phyloP scores from a whole-genome alignment of 2,888 invertebrate species.

The Synanthedon tipuliformis region DNA sequence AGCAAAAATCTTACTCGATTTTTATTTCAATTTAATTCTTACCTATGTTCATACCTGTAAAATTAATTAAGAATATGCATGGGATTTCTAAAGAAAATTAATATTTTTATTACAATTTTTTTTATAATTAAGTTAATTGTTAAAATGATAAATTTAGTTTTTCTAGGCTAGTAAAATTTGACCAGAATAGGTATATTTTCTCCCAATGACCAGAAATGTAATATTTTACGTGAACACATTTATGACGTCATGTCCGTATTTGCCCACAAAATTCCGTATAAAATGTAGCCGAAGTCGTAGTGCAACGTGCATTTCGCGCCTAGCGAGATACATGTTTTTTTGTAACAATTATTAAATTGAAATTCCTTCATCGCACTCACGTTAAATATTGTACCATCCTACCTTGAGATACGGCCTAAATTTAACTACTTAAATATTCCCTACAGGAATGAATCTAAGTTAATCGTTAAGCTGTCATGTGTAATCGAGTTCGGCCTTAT shows the following conservation, averaged over 20 bases:
- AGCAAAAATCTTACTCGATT: too few species aligned
- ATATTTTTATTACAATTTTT: too few species aligned
- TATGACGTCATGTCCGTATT: slow-evolving; percentile 19
- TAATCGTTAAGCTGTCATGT: slow-evolving; percentile 34
- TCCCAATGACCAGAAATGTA: too few species aligned
- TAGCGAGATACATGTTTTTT: slow-evolving; percentile 54
- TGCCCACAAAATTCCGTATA: slow-evolving; percentile 36
- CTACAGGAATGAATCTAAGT: slow-evolving; percentile 49
- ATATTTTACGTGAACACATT: too few species aligned
- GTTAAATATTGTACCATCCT: slow-evolving; percentile 20
- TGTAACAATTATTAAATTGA: slow-evolving; percentile 52
- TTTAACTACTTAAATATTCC: slow-evolving; percentile 10
- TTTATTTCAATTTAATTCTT: too few species aligned
- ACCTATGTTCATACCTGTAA: too few species aligned
- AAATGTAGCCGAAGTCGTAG: slow-evolving; percentile 39
- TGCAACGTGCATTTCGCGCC: slow-evolving; percentile 64
- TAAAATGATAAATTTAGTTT: too few species aligned
- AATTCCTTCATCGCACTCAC: slow-evolving; percentile 32
- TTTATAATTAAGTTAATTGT: too few species aligned
- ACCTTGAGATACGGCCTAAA: slow-evolving; percentile 14
- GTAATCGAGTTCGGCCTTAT: slow-evolving; percentile 12
- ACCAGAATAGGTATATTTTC: too few species aligned
- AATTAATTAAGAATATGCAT: too few species aligned
- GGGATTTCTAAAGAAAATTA: too few species aligned
- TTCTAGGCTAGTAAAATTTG: too few species aligned